These are phyloP conservation scores for Loriculus beryllinus DNA, from an alignment of 2,797 vertebrate species.

Conservation along the genomic window DNA sequence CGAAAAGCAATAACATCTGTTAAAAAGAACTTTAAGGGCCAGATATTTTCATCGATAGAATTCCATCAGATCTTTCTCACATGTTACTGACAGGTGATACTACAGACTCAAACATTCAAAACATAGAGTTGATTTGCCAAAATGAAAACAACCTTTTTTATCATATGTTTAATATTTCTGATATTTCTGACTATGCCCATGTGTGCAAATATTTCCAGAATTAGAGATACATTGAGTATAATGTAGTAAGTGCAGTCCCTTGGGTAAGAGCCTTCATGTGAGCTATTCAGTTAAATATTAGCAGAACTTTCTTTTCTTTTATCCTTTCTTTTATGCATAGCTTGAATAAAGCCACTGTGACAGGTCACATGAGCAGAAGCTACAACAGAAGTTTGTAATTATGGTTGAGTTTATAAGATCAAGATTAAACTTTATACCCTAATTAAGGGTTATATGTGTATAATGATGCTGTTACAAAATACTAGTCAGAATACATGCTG, in stretches of 20 bases:
- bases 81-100: neutral
- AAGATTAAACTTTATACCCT: neutral
- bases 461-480: neutral
- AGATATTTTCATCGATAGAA: neutral
- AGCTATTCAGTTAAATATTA: neutral
- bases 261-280: neutral
- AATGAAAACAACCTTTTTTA: neutral
- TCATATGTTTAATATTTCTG: neutral
- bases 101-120: neutral
- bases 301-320: neutral
- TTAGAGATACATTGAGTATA: neutral
- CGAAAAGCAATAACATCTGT: neutral
- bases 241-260: neutral
- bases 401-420: neutral
- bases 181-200: neutral
- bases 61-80: neutral
- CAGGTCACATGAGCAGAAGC: neutral
- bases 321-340: neutral
- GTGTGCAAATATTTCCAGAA: neutral
- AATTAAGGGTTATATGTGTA: neutral
- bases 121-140: neutral
- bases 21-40: neutral
- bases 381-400: neutral
- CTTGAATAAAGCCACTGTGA: neutral
- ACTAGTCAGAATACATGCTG: neutral